Evolutionary conservation across 2,888 invertebrate species (phyloP).

Genomic region (Latheticus oryzae): DNA sequence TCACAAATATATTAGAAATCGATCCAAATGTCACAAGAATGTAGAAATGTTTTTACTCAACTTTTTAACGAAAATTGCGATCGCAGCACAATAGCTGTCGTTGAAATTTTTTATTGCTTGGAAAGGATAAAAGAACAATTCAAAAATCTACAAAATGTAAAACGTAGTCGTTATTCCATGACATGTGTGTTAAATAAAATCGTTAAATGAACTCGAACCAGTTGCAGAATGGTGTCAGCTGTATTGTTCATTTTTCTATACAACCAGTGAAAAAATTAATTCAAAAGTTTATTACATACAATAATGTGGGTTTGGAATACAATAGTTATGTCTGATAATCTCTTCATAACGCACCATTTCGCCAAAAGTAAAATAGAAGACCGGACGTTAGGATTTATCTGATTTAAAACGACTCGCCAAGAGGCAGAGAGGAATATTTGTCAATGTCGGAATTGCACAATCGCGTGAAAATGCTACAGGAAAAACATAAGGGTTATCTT

Average conservation of each 20-base stretch:
- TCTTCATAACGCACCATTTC: slow-evolving; percentile 20
- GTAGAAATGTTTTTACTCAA: slow-evolving; percentile 9
- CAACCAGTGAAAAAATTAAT: slow-evolving; percentile 24
- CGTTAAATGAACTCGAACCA: slow-evolving; percentile 29
- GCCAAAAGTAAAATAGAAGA: slow-evolving; percentile 17
- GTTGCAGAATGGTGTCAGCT: slow-evolving; percentile 5
- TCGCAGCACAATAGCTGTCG: slow-evolving; percentile 3
- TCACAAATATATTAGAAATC: slow-evolving; percentile 21
- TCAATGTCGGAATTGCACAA: slow-evolving; percentile 24
- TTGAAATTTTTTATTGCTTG: slow-evolving; percentile 10
- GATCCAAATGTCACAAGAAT: slow-evolving; percentile 5
- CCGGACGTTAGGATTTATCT: slow-evolving; percentile 22
- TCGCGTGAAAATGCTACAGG: slow-evolving; percentile 20
- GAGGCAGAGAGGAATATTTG: slow-evolving; percentile 16
- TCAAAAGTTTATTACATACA: no score
- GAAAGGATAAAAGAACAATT: slow-evolving; percentile 15
- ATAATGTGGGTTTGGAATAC: no score
- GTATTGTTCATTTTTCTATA: slow-evolving; percentile 7
- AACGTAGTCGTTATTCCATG: slow-evolving; percentile 11
- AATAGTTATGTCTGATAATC: no score
- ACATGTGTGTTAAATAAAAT: slow-evolving; percentile 26
- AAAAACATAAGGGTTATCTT: slow-evolving; percentile 24
- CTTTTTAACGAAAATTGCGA: neutral
- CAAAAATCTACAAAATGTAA: slow-evolving; percentile 8
- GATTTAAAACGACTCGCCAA: slow-evolving; percentile 15